Evolutionary conservation across 64 coral and sea anemone genomes (phyloP).

Genomic region (Dendronephthya gigantea): DNA sequence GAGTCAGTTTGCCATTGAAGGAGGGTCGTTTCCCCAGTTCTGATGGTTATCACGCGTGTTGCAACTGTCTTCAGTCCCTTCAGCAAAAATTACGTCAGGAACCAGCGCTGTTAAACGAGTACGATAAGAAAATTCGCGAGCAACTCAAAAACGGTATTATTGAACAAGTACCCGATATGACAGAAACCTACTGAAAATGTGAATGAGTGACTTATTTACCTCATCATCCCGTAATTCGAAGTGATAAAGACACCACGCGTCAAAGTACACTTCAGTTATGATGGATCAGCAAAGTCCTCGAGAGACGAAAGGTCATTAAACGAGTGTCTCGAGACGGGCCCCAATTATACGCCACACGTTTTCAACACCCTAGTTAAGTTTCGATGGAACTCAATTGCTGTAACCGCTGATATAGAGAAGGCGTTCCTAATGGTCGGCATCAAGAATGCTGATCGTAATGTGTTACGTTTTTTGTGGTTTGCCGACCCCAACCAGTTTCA

Average conservation of each 20-base stretch:
- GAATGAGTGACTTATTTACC: neutral
- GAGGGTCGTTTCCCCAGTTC: neutral
- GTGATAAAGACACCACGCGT: neutral
- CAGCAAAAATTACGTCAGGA: neutral
- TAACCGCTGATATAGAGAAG: neutral
- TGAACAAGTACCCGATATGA: neutral
- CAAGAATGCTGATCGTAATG: neutral
- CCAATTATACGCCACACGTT: constrained; percentile 7
- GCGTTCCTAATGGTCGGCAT: constrained; percentile 15
- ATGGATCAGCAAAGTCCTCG: neutral
- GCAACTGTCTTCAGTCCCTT: neutral
- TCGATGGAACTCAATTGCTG: neutral
- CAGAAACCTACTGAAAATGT: neutral
- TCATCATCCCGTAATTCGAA: neutral
- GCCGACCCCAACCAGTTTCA: neutral
- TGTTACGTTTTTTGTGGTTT: constrained; percentile 22
- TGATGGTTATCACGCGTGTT: neutral
- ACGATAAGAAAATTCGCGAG: neutral
- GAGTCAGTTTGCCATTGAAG: neutral
- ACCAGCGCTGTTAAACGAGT: neutral
- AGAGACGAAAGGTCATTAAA: neutral
- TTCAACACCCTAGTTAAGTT: neutral
- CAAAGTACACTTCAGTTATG: neutral
- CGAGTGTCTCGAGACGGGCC: constrained; percentile 2
- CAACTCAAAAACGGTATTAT: neutral